Evolutionary conservation across 2,888 invertebrate genomes (phyloP).

Genomic region (Drosophila bunnanda): DNA sequence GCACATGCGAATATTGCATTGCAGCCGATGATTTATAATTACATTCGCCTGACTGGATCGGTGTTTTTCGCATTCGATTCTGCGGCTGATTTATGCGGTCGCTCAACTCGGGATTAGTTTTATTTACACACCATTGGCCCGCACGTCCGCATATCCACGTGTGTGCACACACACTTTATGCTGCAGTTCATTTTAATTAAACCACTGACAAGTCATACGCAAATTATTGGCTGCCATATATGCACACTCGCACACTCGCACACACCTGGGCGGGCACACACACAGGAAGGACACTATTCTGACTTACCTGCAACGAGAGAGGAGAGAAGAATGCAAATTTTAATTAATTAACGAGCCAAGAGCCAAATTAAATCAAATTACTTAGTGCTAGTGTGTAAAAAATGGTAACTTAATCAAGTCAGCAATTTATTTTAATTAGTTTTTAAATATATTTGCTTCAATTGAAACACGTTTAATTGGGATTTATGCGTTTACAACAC

Average conservation of each 20-base stretch:
- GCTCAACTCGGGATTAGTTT: slow-evolving; percentile 70
- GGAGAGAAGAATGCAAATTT: slow-evolving; percentile 31
- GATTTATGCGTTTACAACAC: slow-evolving; percentile 1
- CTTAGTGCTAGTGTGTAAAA: slow-evolving; percentile 13
- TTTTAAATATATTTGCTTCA: slow-evolving; percentile 5
- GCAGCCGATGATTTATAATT: slow-evolving; percentile 57
- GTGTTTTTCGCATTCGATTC: slow-evolving; percentile 45
- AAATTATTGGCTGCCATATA: slow-evolving; percentile 38
- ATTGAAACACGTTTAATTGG: slow-evolving; percentile 6
- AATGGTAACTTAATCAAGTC: slow-evolving; percentile 18
- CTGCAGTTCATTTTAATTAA: slow-evolving; percentile 74
- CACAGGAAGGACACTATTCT: slow-evolving; percentile 17
- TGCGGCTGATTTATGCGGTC: slow-evolving; percentile 78
- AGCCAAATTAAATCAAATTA: slow-evolving; percentile 34
- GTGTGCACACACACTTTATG: slow-evolving; percentile 34
- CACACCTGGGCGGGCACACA: slow-evolving; percentile 7
- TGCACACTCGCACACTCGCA: not conserved
- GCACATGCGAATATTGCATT: not conserved
- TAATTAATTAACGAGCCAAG: slow-evolving; percentile 41
- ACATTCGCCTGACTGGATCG: slow-evolving; percentile 41
- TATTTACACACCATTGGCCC: slow-evolving; percentile 57
- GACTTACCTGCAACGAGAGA: slow-evolving; percentile 51
- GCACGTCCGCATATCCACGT: not conserved
- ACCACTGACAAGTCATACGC: slow-evolving; percentile 54
- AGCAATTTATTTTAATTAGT: slow-evolving; percentile 25